Evolutionary conservation across 1,140 invertebrate genomes (phyloP).

Genomic region (Nasonia vitripennis): DNA sequence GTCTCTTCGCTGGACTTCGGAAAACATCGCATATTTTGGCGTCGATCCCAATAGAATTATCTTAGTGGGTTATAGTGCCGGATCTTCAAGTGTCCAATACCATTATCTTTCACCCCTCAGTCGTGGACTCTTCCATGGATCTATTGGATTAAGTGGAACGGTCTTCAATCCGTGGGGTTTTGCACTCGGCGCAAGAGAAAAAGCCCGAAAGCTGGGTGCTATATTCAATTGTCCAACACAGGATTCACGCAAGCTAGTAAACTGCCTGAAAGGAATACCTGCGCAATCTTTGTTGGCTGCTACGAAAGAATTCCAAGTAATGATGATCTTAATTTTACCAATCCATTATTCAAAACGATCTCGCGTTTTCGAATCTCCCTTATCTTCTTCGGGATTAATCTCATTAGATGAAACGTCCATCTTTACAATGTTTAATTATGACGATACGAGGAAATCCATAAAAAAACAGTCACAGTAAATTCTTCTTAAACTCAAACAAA

Average conservation of each 20-base stretch:
- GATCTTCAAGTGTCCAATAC: conserved; percentile 37
- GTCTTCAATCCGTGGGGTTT: conserved; percentile 81
- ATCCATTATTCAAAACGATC: too few relatives aligned
- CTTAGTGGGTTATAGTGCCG: conserved; percentile 42
- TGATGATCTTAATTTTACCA: not conserved
- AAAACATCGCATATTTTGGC: conserved; percentile 41
- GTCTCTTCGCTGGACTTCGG: conserved; percentile 34
- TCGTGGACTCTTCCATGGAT: conserved; percentile 66
- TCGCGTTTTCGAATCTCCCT: too few relatives aligned
- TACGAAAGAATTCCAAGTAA: conserved; percentile 49
- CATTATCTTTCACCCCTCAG: conserved; percentile 43
- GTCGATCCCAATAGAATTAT: conserved; percentile 40
- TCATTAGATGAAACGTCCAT: too few relatives aligned
- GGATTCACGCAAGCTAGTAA: conserved; percentile 75
- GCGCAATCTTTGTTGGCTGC: conserved; percentile 72
- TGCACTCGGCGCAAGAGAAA: conserved; percentile 77
- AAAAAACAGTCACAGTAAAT: too few relatives aligned
- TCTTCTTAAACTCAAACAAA: too few relatives aligned
- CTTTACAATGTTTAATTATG: not conserved
- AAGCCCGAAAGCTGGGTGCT: conserved; percentile 78
- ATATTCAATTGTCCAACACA: conserved; percentile 80
- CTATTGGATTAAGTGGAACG: conserved; percentile 84
- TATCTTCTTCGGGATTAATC: too few relatives aligned
- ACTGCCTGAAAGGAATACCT: conserved; percentile 79
- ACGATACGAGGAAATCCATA: too few relatives aligned